Percentiles rank a stretch among this genome's conserved stretches.
These are phyloP conservation scores for Varanus komodoensis DNA, from an alignment of 2,113 vertebrate species.

Conservation along the genomic window DNA sequence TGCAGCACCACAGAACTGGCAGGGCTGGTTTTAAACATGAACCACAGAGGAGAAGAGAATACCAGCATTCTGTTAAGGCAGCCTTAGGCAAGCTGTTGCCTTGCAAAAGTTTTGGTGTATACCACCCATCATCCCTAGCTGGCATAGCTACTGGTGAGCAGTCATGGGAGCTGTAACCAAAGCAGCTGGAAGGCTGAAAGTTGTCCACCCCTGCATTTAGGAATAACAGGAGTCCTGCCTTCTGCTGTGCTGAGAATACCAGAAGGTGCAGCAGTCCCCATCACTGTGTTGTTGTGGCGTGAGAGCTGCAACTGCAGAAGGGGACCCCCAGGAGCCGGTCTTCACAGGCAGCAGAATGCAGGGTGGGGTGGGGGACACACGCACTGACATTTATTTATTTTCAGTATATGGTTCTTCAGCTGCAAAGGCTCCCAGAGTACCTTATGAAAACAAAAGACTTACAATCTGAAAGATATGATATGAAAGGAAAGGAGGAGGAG, in stretches of 20 bases:
- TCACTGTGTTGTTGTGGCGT: neutral
- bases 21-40: neutral
- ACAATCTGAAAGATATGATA: neutral
- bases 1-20: too few relatives aligned
- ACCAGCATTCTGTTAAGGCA: too few relatives aligned
- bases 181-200: too few relatives aligned
- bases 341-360: neutral
- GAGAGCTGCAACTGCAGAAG: neutral
- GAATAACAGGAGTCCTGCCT: neutral
- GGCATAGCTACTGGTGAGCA: too few relatives aligned
- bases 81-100: too few relatives aligned
- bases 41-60: neutral
- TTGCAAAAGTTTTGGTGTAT: too few relatives aligned
- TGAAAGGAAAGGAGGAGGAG: neutral
- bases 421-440: neutral
- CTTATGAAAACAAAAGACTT: neutral
- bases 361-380: neutral
- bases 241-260: neutral
- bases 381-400: neutral
- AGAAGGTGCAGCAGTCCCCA: neutral
- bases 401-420: neutral
- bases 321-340: neutral
- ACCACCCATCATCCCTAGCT: too few relatives aligned
- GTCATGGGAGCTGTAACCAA: too few relatives aligned
- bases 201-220: too few relatives aligned